Evolutionary conservation across 92 coral and sea anemone species (phyloP), one percentile per base, ranked within the genome.

Genomic region (Metridium senile): DNA sequence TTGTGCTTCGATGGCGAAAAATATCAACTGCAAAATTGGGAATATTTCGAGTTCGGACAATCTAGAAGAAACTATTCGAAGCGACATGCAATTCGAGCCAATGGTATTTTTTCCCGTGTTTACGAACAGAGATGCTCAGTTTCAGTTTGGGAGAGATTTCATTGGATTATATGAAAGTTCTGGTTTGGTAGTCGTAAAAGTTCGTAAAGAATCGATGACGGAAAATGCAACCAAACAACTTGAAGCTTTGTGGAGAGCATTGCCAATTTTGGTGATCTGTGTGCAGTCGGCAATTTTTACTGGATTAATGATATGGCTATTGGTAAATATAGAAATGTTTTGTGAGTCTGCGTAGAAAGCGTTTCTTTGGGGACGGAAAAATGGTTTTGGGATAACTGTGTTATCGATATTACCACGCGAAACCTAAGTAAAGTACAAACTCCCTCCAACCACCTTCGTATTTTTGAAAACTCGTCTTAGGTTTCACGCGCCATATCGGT

Each of bases 81-180:
- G 1, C 2, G 13, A 21, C 47, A 2, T 17, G 7, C 47, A 11
- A 1, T 7, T 2, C 7, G 72, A 66, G 7, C 22, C 72, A 11
- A 20, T 1, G 49, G 1, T 66, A 17, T 66, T 33, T 66, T 66
- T 66, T 26, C 72, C 72, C 29, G 72, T 66, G 47, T 66, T 66
- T 66, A 47, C 72, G 19, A 10, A 66, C 25, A 20, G 11, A 66
- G 21, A 66, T 30, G 53, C 27, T 6, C 8, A 29, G 1, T 7
- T 9, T 7, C 72, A 66, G 21, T 66, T 66, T 43, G 53, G 28
- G 1, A 30, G 72, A 33, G 19, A 66, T 6, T 66, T 66, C 20
- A 27, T 66, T 66, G 47, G 47, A 11, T 23, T 66, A 1, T 66
- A 66, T 23, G 19, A 66, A 20, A 66, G 72, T 66, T 23, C 72